Conservation (phyloP, 2,113 vertebrate species). For the Setophaga kirtlandii region DNA sequence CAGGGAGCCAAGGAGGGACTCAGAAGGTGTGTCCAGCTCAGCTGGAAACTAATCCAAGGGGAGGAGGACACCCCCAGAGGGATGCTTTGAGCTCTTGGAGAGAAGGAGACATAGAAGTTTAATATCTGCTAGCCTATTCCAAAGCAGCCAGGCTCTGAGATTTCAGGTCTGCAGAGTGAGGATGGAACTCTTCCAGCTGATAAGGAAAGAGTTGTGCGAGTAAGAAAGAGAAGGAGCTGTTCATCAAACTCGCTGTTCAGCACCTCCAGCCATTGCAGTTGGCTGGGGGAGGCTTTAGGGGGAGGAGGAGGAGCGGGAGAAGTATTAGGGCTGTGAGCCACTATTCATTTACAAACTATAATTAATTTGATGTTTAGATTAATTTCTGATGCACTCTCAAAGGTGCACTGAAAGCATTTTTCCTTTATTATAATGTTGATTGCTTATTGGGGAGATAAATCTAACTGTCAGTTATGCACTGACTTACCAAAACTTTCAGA, state of each 20-base stretch:
- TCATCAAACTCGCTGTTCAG: background rate
- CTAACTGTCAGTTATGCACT: slow-evolving; percentile 76
- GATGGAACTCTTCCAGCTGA: background rate
- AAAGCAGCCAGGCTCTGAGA: background rate
- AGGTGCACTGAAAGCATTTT: slow-evolving; percentile 79
- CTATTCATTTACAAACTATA: slow-evolving; percentile 78
- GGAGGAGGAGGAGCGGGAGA: slow-evolving; percentile 51
- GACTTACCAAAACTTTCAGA: slow-evolving; percentile 76
- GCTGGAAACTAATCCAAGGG: background rate
- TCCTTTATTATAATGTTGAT: slow-evolving; percentile 79
- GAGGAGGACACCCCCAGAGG: background rate
- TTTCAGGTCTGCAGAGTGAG: background rate
- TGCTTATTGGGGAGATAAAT: slow-evolving; percentile 79
- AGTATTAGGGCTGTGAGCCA: slow-evolving; percentile 70
- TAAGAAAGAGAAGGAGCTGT: background rate
- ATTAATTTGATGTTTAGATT: slow-evolving; percentile 82
- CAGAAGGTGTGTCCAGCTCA: background rate
- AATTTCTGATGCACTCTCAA: slow-evolving; percentile 79
- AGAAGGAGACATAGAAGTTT: background rate
- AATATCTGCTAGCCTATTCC: background rate
- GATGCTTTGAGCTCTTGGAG: background rate
- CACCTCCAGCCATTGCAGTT: slow-evolving; percentile 33
- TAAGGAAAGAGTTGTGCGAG: background rate
- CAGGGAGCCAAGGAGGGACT: background rate
- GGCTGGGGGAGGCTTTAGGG: slow-evolving; percentile 43